These are phyloP conservation scores for Tauraco hartlaubi DNA, from an alignment of 2,797 vertebrate genomes.

Conservation along the genomic window DNA sequence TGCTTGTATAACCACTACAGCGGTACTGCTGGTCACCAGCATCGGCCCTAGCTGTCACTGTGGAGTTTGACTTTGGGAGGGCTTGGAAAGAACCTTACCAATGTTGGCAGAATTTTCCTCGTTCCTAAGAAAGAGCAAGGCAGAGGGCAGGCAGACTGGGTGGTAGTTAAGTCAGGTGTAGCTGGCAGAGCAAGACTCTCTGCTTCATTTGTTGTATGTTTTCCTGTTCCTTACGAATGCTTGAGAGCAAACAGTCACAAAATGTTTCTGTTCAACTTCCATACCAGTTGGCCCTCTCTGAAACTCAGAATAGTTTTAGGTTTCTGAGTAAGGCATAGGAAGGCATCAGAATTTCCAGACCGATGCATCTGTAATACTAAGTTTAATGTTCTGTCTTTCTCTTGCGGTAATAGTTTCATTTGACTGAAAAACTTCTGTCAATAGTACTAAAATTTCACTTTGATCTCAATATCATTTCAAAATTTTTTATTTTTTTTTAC, in stretches of 20 bases:
- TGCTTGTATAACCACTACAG: background rate
- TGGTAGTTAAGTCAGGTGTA: background rate
- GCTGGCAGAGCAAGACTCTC: background rate
- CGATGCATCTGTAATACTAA: background rate
- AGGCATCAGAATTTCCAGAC: background rate
- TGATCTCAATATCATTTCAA: background rate
- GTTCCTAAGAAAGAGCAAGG: background rate
- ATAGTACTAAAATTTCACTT: background rate
- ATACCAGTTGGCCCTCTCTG: background rate
- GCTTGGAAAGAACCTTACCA: background rate
- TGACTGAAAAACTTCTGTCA: background rate
- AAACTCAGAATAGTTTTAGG: background rate
- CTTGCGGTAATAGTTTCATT: background rate
- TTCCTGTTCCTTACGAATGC: background rate
- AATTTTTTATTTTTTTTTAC: too few relatives aligned
- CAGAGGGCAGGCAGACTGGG: background rate
- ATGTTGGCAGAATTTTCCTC: background rate
- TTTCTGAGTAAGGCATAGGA: background rate
- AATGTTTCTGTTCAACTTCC: background rate
- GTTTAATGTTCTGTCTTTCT: background rate
- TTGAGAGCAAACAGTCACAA: background rate
- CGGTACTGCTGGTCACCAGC: background rate
- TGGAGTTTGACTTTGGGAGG: background rate
- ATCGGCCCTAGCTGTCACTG: background rate
- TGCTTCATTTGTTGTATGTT: background rate